Evolutionary conservation across 2,888 invertebrate genomes (phyloP), one percentile per base, ranked within the genome.

Genomic region (Apotomis betuletana): DNA sequence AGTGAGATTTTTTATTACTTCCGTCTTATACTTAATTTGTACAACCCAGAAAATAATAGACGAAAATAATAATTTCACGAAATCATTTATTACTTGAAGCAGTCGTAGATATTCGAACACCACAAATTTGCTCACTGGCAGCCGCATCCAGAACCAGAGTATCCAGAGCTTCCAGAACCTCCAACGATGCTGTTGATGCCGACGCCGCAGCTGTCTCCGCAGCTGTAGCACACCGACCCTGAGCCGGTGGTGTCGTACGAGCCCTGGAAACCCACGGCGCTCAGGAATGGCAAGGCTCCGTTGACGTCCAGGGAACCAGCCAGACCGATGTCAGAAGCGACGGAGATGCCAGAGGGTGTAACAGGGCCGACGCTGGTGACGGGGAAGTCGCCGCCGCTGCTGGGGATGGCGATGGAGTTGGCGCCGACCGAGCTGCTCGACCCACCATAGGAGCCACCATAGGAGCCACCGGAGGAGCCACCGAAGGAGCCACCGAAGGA

Each of bases 181-280:
- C 27, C 27, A 27, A 27, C 2, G 2, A 27, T 2, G 27, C 27
- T 27, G 27, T 27, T 27, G 27, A 27, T 27, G 27, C 27, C 27
- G 27, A 27, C 27, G 49, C 41, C 41, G 6, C 41, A 41, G 41
- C 27, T 41, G 41, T 77, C 77, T 4, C 88, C 88, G 52, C 87
- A 87, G 10, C 84, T 81, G 65, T 88, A 87, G 0, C 81, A 75
- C 6, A 87, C 80, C 0, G 79, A 77, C 38, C 86, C 86, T 62
- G 79, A 73, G 3, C 89, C 88, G 41, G 75, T 79, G 10, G 86
- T 83, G 0, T 85, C 85, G 52, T 88, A 73, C 8, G 75, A 76
- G 3, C 87, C 87, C 52, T 85, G 83, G 57, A 89, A 73, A 4
- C 75, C 83, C 0, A 85, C 87, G 4, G 81, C 79, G 60, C 79